Evolutionary conservation across 2,888 invertebrate species (phyloP).

Genomic region (Iselma pallidipennis): DNA sequence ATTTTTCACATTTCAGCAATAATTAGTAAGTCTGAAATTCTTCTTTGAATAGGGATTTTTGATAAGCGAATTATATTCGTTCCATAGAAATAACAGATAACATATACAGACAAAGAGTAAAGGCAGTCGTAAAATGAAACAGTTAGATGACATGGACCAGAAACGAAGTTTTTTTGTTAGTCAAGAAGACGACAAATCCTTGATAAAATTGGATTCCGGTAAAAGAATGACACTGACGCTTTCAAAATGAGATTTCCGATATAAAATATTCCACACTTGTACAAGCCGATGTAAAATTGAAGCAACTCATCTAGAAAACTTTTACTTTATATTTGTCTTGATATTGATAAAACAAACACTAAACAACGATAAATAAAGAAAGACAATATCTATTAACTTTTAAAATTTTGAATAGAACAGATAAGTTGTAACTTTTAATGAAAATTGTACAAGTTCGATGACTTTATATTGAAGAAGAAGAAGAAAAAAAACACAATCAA

Average conservation of each 20-base stretch:
- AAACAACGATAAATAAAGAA: neutral
- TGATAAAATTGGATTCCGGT: constrained; percentile 18
- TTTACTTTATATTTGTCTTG: neutral
- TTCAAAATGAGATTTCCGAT: constrained; percentile 20
- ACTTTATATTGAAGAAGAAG: neutral
- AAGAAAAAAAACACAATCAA: neutral
- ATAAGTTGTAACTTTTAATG: neutral
- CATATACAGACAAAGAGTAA: neutral
- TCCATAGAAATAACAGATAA: neutral
- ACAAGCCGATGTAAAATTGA: constrained; percentile 11
- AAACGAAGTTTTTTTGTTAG: constrained; percentile 1
- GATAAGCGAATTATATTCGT: neutral
- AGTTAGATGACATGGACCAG: constrained; percentile 8
- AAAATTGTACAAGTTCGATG: neutral
- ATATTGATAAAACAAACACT: neutral
- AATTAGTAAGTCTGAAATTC: neutral
- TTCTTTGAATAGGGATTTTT: neutral
- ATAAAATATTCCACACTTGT: constrained; percentile 6
- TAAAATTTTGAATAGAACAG: neutral
- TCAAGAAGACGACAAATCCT: constrained; percentile 8
- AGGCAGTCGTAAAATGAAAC: constrained; percentile 9
- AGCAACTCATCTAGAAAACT: neutral
- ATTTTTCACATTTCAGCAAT: neutral
- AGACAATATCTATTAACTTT: too few relatives aligned
- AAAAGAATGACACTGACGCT: constrained; percentile 13